Evolutionary conservation across 2,888 invertebrate species (phyloP), one percentile per base, ranked within the genome.

Genomic region (Agriotes lineatus): DNA sequence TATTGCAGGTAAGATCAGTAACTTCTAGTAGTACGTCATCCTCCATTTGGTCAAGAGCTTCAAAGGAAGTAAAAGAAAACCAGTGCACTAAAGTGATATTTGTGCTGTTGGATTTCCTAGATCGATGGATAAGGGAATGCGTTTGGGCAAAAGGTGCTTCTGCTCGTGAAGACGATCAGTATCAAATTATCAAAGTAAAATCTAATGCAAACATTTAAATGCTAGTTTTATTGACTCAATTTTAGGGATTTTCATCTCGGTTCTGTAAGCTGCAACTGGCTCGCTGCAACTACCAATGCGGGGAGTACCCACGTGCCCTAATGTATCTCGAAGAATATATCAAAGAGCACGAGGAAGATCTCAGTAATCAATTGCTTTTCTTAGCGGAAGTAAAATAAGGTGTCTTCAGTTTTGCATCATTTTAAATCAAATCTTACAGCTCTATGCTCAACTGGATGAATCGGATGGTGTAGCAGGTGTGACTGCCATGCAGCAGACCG

Each of bases 381-480:
- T 80, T 92, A 30, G 89, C 90, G 0, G 92, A 83, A 76, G 82
- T 83, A 67, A 18, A 7, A 25, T 25, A 25, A 25, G 25, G 3
- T 25, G 25, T 25, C 18, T 22, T 10, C n/a, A 37, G 7, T 37
- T 37, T 6, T 37, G 7, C n/a, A n/a, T 6, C 9, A 30, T 30
- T 30, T 4, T 30, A 30, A 30, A 6, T 9, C 30, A n/a, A n/a
- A 9, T 16, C 25, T 75, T 77, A 33, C 69, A 95, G 86, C 91
- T 97, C 76, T 97, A 97, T 81, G 93, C 94, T 0, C 88, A 93
- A 69, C 82, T 98, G 70, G 93, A 96, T 82, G 97, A 98, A 81
- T 91, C 96, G 0, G 97, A 98, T 83, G 94, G 95, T 7, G 93
- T 97, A 0, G 90, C 93, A 72, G 97, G 92, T 6, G 90, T 93